phyloP scores from a whole-genome alignment of 2,113 vertebrate species.

The Calonectris borealis region DNA sequence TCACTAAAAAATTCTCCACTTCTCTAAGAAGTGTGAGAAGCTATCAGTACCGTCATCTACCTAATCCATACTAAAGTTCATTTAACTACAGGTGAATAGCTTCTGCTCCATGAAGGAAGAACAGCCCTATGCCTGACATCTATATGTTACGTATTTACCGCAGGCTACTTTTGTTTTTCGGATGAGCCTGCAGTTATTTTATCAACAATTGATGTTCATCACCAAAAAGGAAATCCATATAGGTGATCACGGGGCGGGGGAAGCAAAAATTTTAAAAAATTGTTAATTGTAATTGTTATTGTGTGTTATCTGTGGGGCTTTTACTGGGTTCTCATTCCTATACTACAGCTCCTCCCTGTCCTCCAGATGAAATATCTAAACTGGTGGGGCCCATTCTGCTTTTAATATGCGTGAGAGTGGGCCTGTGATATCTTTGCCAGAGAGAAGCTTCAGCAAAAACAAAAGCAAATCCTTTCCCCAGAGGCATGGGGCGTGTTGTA shows the following conservation, averaged over 20 bases:
- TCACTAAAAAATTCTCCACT: background rate
- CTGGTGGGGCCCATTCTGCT: background rate
- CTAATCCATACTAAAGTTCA: background rate
- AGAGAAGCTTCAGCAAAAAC: background rate
- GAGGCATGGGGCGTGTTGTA: background rate
- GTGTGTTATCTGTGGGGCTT: background rate
- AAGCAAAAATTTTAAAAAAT: background rate
- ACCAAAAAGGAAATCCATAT: background rate
- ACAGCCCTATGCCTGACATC: background rate
- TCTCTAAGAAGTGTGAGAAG: background rate
- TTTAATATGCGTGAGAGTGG: background rate
- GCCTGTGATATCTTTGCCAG: background rate
- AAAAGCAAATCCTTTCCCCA: background rate
- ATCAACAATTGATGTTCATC: background rate
- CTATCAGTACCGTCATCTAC: background rate
- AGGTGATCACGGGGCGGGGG: background rate
- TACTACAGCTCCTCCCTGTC: background rate
- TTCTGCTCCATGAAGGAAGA: background rate
- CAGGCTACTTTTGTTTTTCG: background rate
- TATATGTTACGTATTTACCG: background rate
- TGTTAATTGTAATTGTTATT: background rate
- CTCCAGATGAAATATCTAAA: background rate
- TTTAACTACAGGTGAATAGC: background rate
- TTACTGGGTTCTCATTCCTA: background rate
- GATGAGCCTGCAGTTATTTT: background rate